Conservation (phyloP, 2,888 invertebrate genomes). For the Morpho helenor region DNA sequence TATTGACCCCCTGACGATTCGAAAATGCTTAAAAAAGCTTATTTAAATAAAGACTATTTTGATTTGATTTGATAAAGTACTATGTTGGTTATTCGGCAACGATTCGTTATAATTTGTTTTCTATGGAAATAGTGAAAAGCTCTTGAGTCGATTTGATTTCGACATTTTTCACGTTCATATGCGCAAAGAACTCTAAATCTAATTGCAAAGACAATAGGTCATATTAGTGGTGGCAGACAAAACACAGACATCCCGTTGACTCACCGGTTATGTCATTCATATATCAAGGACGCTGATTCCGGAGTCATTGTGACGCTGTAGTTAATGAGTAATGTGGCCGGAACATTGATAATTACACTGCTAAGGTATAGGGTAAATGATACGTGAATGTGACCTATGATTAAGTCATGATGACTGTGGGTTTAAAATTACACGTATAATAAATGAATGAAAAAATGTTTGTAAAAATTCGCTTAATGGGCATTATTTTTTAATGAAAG, state of each 20-base stretch:
- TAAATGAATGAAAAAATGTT: no score
- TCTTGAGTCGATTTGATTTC: no score
- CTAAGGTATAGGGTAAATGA: background rate
- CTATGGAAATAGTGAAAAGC: no score
- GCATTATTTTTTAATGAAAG: no score
- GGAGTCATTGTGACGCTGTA: constrained; percentile 6
- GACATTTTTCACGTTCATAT: background rate
- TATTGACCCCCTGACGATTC: no score
- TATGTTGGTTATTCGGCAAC: no score
- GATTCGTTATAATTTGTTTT: no score
- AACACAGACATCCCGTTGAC: constrained; percentile 45
- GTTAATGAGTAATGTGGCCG: constrained; percentile 10
- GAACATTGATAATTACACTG: background rate
- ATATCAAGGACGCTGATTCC: constrained; percentile 44
- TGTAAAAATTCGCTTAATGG: no score
- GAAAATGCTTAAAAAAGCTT: no score
- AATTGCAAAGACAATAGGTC: constrained; percentile 26
- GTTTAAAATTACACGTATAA: no score
- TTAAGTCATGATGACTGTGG: background rate
- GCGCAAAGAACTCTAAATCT: constrained; percentile 1
- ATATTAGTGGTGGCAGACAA: constrained; percentile 33
- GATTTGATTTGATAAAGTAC: no score
- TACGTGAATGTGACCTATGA: background rate
- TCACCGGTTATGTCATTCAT: constrained; percentile 43
- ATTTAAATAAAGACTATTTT: no score